Evolutionary conservation across 2,113 vertebrate species (phyloP), one percentile per base, ranked within the genome.

Genomic region (Enhydra lutris): DNA sequence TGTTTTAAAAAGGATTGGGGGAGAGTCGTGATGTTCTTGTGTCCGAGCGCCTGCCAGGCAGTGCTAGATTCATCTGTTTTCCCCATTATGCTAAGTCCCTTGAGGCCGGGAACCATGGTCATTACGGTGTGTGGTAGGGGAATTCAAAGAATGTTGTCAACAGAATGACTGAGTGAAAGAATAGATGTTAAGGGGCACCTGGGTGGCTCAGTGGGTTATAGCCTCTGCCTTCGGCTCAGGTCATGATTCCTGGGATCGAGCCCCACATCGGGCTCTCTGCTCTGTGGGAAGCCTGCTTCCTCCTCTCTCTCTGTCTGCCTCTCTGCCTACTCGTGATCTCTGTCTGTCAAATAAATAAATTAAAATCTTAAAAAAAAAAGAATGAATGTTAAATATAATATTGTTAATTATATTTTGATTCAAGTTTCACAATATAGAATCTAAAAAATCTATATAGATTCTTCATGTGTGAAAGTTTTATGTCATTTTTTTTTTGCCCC

Each of bases 341-440:
- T 55, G 15, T 18, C 52, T 55, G 52, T 55, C 17, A 18, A 55
- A 55, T 55, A 55, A 55, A 55, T 55, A 55, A 55, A 55, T 55
- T 18, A 55, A 52, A 55, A 55, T 55, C 52, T 55, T 55, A 1
- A 55, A 55, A 55, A 52, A 55, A 52, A 50, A 86, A 65, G 31
- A 76, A 96, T 85, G 9, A 36, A 59, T 71, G 17, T 65, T 45
- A 34, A 50, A 18, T 45, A 50, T 50, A 63, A 61, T 36, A 91
- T 34, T 36, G 18, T 42, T 78, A 80, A 95, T 57, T 36, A 7
- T 55, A 57, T 50, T 88, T 45, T 95, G 59, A 69, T 42, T 96
- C 36, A n/a, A 36, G 14, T 67, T 52, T 82, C 11, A 79, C 73
- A 50, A 71, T 34, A 52, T 6, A 81, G 50, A 85, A 57, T 71